A percentile compares a stretch with the other conserved stretches of the same genome.
Conservation (phyloP, 2,888 invertebrate species). For the Agrypnus murinus region DNA sequence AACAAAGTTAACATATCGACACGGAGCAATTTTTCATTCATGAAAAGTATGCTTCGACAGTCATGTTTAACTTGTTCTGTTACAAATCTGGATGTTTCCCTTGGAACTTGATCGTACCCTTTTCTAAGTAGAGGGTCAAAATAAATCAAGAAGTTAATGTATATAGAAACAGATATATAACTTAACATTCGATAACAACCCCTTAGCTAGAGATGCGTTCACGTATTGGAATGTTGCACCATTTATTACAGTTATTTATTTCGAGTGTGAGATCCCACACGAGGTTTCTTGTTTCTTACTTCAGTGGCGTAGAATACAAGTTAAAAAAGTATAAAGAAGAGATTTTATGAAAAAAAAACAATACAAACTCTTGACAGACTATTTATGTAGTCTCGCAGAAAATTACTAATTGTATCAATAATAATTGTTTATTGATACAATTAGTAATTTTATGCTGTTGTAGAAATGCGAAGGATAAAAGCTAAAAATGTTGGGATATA, state of each 20-base stretch:
- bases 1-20: background rate
- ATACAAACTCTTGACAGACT: background rate
- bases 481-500: no score
- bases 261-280: constrained; percentile 55
- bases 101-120: constrained; percentile 35
- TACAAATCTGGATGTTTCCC: constrained; percentile 26
- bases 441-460: no score
- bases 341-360: background rate
- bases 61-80: constrained; percentile 38
- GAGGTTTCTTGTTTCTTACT: constrained; percentile 19
- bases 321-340: background rate
- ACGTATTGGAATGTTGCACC: constrained; percentile 62
- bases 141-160: constrained; percentile 62
- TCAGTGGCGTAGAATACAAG: constrained; percentile 38
- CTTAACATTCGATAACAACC: constrained; percentile 65
- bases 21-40: constrained; percentile 3
- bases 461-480: no score
- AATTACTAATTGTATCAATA: no score
- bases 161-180: constrained; percentile 61
- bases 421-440: no score
- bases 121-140: constrained; percentile 29
- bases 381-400: no score
- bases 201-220: constrained; percentile 54
- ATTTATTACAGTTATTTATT: constrained; percentile 66
- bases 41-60: constrained; percentile 20